A percentile compares a stretch with the other conserved stretches of the same genome.
Conservation (phyloP, 2,797 vertebrate genomes). For the Xiphorhynchus erythropygius region DNA sequence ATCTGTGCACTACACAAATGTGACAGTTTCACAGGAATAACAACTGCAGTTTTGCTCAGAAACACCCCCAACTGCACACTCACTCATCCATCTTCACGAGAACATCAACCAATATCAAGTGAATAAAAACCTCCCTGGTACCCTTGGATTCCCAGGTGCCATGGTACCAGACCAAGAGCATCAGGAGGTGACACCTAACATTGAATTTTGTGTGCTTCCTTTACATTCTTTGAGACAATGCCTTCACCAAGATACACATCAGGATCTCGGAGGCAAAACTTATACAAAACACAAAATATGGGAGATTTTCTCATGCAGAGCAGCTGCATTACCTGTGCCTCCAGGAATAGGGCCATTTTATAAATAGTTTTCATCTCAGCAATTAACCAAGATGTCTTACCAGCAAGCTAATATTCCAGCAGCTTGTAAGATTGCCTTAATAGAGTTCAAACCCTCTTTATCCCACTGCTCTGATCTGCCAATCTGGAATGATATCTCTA, state of each 20-base stretch:
- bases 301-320: background rate
- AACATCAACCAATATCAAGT: fast-evolving
- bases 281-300: background rate
- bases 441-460: background rate
- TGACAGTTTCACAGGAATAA: background rate
- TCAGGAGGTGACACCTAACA: background rate
- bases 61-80: background rate
- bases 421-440: background rate
- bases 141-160: background rate
- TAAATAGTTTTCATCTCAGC: background rate
- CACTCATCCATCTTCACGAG: fast-evolving
- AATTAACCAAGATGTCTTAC: background rate
- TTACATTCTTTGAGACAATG: background rate
- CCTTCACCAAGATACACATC: background rate
- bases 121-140: background rate
- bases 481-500: background rate
- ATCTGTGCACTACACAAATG: fast-evolving
- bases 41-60: background rate
- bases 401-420: background rate
- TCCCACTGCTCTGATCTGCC: slow-evolving; percentile 13
- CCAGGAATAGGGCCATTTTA: background rate
- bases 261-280: background rate
- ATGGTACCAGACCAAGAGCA: background rate
- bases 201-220: background rate
- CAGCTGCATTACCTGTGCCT: background rate